Evolutionary conservation across 1,140 invertebrate genomes (phyloP), one percentile per base, ranked within the genome.

Genomic region (Euglossa dilemma): DNA sequence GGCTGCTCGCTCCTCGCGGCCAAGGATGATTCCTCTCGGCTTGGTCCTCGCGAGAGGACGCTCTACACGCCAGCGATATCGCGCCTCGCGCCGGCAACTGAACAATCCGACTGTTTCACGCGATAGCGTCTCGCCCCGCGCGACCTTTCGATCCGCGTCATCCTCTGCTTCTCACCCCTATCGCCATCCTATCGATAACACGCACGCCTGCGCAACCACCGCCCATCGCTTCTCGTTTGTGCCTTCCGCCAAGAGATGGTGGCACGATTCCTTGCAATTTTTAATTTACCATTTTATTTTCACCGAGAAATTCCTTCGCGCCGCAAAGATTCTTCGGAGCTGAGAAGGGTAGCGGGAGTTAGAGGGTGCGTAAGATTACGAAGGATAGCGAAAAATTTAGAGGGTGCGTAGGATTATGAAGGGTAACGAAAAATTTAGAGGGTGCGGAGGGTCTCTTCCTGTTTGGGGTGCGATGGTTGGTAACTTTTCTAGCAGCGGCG

Each of bases 171-270:
- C n/a, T 56, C 47, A 18, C 0, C 70, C 20, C 0, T n/a, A n/a
- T 6, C 36, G 28, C 6, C 16, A 5, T 11, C 5, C 73, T 73
- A 83, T 80, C 84, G 84, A 83, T 83, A 80, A 85, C 6, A 28
- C 0, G 36, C 67, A 73, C 64, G 75, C 84, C 54, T 78, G 80
- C 66, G 66, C 45, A 16, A 69, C 45, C n/a, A 47, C n/a, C 8
- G 57, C 18, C n/a, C 70, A 43, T 16, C 1, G 59, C 67, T 47
- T 28, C 18, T 4, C 20, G 71, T 69, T 83, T 86, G 25, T 59
- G 59, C 23, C 45, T 74, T 80, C 69, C 81, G 78, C 83, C 89
- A 81, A 85, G 70, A 87, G 89, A 92, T 86, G 88, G 87, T 86
- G 80, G 56, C 25, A 73, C 52, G 9, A 20, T 66, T 54, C 0